phyloP scores from a whole-genome alignment of 1,140 invertebrate genomes.

The Daktulosphaira vitifoliae region DNA sequence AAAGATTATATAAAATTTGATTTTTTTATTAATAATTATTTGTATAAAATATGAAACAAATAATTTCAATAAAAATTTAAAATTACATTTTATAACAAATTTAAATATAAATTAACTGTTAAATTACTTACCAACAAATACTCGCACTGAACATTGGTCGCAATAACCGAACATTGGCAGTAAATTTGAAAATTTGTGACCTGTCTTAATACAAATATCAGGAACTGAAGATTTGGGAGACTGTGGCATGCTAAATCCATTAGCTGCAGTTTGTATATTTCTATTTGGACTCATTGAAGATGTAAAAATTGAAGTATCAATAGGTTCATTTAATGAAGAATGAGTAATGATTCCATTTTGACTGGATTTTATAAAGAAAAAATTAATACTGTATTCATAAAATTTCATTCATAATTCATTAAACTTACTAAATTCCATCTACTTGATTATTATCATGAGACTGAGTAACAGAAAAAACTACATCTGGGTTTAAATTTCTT shows the following conservation, averaged over 20 bases:
- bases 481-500: constrained; percentile 23
- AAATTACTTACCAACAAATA: constrained; percentile 26
- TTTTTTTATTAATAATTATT: not conserved
- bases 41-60: not conserved
- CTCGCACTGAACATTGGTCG: constrained; percentile 25
- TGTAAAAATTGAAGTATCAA: constrained; percentile 4
- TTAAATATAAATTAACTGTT: not conserved
- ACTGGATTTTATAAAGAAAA: not conserved
- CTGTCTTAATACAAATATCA: constrained; percentile 31
- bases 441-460: not conserved
- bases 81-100: not conserved
- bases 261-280: constrained; percentile 8
- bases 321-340: not conserved
- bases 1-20: not conserved
- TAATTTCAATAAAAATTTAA: not conserved
- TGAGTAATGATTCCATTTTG: constrained; percentile 5
- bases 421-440: constrained; percentile 1
- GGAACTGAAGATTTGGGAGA: constrained; percentile 28
- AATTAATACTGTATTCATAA: not conserved
- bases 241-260: constrained; percentile 12
- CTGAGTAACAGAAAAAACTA: constrained; percentile 26
- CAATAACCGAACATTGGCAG: constrained; percentile 26
- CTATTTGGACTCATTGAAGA: constrained; percentile 5
- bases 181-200: constrained; percentile 31
- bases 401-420: not conserved